Evolutionary conservation across 2,888 invertebrate species (phyloP).

Genomic region (Cynaeus angustus): DNA sequence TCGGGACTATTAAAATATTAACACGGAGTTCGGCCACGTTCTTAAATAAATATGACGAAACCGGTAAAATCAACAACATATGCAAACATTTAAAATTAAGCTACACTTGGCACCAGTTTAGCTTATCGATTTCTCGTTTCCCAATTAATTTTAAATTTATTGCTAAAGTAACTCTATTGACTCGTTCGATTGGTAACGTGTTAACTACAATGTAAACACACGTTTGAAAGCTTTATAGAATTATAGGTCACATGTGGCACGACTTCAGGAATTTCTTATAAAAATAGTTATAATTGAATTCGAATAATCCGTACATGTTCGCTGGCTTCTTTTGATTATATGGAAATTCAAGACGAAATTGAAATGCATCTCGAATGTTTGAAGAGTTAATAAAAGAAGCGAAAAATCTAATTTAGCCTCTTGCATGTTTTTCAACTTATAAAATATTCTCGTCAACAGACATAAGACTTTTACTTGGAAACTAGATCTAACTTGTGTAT

Average conservation of each 20-base stretch:
- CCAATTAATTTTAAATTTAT: constrained; percentile 20
- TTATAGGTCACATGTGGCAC: constrained; percentile 34
- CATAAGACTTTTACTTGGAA: constrained; percentile 43
- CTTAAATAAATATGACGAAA: constrained; percentile 21
- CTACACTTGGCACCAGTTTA: neutral
- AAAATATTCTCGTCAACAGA: constrained; percentile 48
- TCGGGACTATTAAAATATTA: constrained; percentile 33
- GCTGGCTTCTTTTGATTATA: constrained; percentile 3
- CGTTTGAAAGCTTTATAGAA: constrained; percentile 28
- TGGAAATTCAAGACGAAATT: constrained; percentile 18
- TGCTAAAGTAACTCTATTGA: neutral
- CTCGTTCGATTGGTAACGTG: constrained; percentile 7
- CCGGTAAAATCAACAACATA: constrained; percentile 35
- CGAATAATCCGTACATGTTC: neutral
- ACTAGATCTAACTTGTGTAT: constrained; percentile 41
- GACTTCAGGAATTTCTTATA: constrained; percentile 21
- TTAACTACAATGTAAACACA: constrained; percentile 36
- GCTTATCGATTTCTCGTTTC: neutral
- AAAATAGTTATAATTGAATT: constrained; percentile 27
- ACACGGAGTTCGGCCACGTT: neutral
- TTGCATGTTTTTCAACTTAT: constrained; percentile 44
- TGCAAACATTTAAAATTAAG: constrained; percentile 33
- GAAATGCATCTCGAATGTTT: constrained; percentile 37
- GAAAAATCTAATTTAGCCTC: constrained; percentile 44
- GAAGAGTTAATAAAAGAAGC: constrained; percentile 33